phyloP scores from a whole-genome alignment of 1,140 invertebrate species.

The Drosophila yakuba region DNA sequence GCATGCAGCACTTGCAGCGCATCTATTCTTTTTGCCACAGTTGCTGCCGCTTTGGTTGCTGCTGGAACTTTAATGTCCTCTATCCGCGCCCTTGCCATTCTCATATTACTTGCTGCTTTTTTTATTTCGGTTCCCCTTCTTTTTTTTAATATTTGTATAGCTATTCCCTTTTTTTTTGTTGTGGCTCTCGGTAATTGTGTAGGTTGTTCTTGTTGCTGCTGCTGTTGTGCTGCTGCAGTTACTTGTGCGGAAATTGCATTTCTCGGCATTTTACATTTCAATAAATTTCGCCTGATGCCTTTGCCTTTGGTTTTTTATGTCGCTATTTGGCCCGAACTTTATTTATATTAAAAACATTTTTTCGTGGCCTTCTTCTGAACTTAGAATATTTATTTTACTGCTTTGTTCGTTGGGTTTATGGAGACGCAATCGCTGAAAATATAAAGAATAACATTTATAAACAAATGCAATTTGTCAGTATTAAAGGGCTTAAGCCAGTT shows the following conservation, averaged over 20 bases:
- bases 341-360: conserved; percentile 66
- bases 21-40: conserved; percentile 41
- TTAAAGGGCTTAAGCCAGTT: no score
- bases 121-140: conserved; percentile 14
- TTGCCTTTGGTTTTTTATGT: conserved; percentile 51
- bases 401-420: conserved; percentile 32
- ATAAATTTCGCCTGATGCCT: conserved; percentile 63
- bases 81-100: conserved; percentile 27
- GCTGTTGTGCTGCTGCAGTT: conserved; percentile 50
- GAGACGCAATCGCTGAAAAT: not conserved
- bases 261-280: conserved; percentile 79
- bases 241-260: conserved; percentile 75
- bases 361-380: not conserved
- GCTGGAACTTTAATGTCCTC: conserved; percentile 59
- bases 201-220: conserved; percentile 17
- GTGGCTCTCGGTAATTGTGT: conserved; percentile 57
- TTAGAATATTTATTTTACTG: conserved; percentile 48
- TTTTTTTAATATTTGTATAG: conserved; percentile 12
- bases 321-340: conserved; percentile 50
- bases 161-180: conserved; percentile 42
- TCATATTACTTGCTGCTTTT: conserved; percentile 11
- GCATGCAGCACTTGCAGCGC: conserved; percentile 17
- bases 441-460: no score
- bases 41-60: conserved; percentile 3
- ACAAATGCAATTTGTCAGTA: no score